Evolutionary conservation across 64 coral and sea anemone species (phyloP), one percentile per base, ranked within the genome.

Genomic region (Acropora tenuis): DNA sequence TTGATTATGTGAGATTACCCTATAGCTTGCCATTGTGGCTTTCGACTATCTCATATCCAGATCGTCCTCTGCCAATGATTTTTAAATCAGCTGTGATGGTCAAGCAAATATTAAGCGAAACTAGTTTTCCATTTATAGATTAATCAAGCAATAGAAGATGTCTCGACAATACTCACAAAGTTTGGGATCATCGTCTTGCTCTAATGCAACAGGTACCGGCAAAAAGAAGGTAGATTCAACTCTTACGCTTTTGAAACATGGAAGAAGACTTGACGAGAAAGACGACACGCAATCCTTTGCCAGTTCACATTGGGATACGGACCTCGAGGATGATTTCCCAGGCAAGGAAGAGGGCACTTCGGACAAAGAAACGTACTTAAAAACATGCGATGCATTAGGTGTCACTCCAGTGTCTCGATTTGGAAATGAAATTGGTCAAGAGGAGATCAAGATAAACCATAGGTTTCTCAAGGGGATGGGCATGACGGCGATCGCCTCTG

Each of bases 281-380:
- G 92, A 94, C 5, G 95, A 94, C 53, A 94, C 95, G 15, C 73
- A 68, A 16, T 97, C 95, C 2, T 50, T 94, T 47, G 83, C 92
- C 2, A 94, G 92, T 8, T 97, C 95, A 17, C 78, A 97, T 43
- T 94, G 95, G 95, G 95, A 94, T 52, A 97, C 95, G 5, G 95
- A 97, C 72, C 78, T 94, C 9, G 92, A 97, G 75, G 91, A 93
- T 17, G 45, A 72, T 48, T 67, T 78, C 4, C 85, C 67, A 16
- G 66, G 80, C 42, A 73, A 58, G 7, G 55, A 75, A 0, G 69
- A 86, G 5, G 19, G 5, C 5, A 49, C 63, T 45, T n/a, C 77
- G 7, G 90, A 94, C 1, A 90, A 79, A 41, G 61, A 91, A 82
- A 20, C 48, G 3, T 97, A 97, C 68, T 44, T 93, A 5, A 94